Evolutionary conservation across 2,888 invertebrate genomes (phyloP).

Genomic region (Melinaea marsaeus): DNA sequence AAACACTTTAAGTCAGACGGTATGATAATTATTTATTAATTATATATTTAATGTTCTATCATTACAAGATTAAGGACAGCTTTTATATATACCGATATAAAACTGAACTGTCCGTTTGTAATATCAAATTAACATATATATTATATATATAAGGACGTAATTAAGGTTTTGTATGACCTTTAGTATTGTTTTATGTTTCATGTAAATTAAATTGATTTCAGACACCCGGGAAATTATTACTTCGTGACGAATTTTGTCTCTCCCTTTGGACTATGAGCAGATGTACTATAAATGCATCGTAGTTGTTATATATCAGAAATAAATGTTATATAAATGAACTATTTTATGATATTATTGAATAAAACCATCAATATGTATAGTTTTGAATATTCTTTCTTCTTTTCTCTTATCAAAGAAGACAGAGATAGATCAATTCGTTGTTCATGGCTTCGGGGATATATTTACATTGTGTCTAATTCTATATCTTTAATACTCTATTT

Average conservation of each 20-base stretch:
- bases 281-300: slow-evolving; percentile 45
- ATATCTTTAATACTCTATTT: slow-evolving; percentile 15
- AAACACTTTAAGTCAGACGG: too few relatives aligned
- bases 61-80: too few relatives aligned
- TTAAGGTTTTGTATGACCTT: too few relatives aligned
- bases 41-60: too few relatives aligned
- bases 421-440: slow-evolving; percentile 16
- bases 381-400: not conserved
- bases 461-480: slow-evolving; percentile 24
- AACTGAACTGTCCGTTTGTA: too few relatives aligned
- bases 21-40: too few relatives aligned
- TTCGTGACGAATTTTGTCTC: slow-evolving; percentile 48
- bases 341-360: not conserved
- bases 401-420: slow-evolving; percentile 11
- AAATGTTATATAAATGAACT: slow-evolving; percentile 2
- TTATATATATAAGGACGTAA: too few relatives aligned
- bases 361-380: not conserved
- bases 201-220: slow-evolving; percentile 27
- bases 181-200: not conserved
- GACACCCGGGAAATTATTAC: slow-evolving; percentile 57
- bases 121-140: too few relatives aligned
- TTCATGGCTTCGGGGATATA: slow-evolving; percentile 22
- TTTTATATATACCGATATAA: too few relatives aligned
- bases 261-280: slow-evolving; percentile 56
- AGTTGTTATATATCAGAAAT: not conserved